A percentile compares a stretch with the other conserved stretches of the same genome.
Evolutionary conservation across 2,797 vertebrate genomes (phyloP).

Genomic region (Australoheros facetus): DNA sequence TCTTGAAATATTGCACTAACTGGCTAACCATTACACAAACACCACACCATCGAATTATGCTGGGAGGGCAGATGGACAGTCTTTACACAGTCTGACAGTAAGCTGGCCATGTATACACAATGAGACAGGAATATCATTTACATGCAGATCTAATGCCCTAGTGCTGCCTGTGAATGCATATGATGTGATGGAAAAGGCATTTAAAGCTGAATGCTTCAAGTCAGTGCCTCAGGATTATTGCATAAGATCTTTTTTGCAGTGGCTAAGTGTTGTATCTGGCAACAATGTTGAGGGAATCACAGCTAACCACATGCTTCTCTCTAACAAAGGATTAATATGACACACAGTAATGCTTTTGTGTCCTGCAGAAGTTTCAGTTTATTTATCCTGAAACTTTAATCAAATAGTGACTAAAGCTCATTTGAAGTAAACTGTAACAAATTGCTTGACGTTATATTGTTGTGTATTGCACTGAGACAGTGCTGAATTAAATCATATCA

Average conservation of each 20-base stretch:
- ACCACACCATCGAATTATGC: not conserved
- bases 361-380: slow-evolving; percentile 29
- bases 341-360: not conserved
- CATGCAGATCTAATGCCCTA: slow-evolving; percentile 2
- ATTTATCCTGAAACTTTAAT: slow-evolving; percentile 43
- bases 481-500: slow-evolving; percentile 57
- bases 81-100: slow-evolving; percentile 1
- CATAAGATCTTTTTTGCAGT: not conserved
- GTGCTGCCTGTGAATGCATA: not conserved
- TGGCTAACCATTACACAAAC: not conserved
- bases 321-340: slow-evolving; percentile 20
- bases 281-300: slow-evolving; percentile 21
- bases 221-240: slow-evolving; percentile 3
- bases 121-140: not conserved
- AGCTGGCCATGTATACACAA: not conserved
- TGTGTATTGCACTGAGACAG: slow-evolving; percentile 42
- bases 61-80: slow-evolving; percentile 1
- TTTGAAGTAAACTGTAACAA: slow-evolving; percentile 60
- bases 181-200: not conserved
- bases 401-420: slow-evolving; percentile 30
- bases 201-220: slow-evolving; percentile 7
- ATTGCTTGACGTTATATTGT: slow-evolving; percentile 44
- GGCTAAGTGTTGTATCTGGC: slow-evolving; percentile 8
- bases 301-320: slow-evolving; percentile 21
- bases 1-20: not conserved